These are phyloP conservation scores for Maniola hyperantus DNA, from an alignment of 2,888 invertebrate species.

Conservation along the genomic window DNA sequence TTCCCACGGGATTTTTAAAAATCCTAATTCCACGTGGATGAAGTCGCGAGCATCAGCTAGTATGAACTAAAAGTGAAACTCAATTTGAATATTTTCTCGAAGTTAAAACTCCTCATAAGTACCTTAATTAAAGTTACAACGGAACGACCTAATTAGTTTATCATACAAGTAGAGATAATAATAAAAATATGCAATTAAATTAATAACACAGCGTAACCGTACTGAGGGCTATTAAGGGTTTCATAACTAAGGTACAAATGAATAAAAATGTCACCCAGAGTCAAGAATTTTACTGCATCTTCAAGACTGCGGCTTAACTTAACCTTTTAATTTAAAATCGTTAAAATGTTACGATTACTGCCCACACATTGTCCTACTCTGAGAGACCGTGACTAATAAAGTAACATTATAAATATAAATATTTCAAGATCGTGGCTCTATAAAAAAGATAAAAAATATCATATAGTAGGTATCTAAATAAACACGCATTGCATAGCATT, in stretches of 20 bases:
- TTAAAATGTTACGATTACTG: slow-evolving; percentile 61
- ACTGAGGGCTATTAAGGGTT: slow-evolving; percentile 22
- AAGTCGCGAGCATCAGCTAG: no score
- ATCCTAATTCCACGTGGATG: no score
- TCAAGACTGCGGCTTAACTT: slow-evolving; percentile 43
- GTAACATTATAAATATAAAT: no score
- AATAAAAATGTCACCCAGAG: slow-evolving; percentile 30
- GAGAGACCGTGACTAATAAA: background rate
- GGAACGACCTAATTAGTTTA: slow-evolving; percentile 20
- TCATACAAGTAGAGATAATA: slow-evolving; percentile 17
- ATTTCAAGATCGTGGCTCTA: no score
- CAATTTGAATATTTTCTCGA: slow-evolving; percentile 22
- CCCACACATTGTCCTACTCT: slow-evolving; percentile 43
- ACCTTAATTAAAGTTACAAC: slow-evolving; percentile 26
- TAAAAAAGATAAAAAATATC: no score
- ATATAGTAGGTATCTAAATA: no score
- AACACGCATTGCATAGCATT: no score
- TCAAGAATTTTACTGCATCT: slow-evolving; percentile 36
- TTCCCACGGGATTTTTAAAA: no score
- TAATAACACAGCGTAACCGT: slow-evolving; percentile 20
- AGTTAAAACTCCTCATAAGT: slow-evolving; percentile 18
- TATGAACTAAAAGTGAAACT: slow-evolving; percentile 17
- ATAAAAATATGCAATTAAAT: slow-evolving; percentile 31
- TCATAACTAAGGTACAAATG: slow-evolving; percentile 24
- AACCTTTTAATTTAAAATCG: slow-evolving; percentile 48